These are phyloP conservation scores for Bursaphelenchus mucronatus DNA, from an alignment of 1,140 invertebrate species.

Conservation along the genomic window DNA sequence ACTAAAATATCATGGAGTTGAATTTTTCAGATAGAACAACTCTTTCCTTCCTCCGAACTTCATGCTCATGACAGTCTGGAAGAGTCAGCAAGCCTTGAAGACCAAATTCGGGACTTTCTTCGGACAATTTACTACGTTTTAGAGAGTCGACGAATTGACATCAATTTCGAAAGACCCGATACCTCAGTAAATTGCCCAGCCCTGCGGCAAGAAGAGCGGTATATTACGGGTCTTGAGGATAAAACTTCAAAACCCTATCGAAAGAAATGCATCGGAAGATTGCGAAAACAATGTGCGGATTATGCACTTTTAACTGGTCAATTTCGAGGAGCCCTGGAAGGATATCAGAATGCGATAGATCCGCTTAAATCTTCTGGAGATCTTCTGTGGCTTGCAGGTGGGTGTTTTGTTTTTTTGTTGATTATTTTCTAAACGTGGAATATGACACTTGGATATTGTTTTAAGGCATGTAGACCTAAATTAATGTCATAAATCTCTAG, in stretches of 20 bases:
- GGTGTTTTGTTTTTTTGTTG: constrained; percentile 2
- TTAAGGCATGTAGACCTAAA: too few relatives aligned
- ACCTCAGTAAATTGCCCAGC: constrained; percentile 39
- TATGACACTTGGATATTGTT: too few relatives aligned
- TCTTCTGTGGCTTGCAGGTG: constrained; percentile 57
- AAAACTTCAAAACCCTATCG: constrained; percentile 51
- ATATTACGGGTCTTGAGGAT: constrained; percentile 53
- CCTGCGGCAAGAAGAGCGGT: constrained; percentile 55
- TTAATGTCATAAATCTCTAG: too few relatives aligned
- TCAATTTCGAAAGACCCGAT: constrained; percentile 50
- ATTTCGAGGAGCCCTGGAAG: constrained; percentile 46
- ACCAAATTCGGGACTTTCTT: constrained; percentile 48
- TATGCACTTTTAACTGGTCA: constrained; percentile 54
- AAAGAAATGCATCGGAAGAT: constrained; percentile 53
- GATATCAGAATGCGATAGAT: constrained; percentile 53
- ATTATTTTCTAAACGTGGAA: constrained; percentile 1
- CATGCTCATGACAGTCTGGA: constrained; percentile 34
- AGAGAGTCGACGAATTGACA: constrained; percentile 50
- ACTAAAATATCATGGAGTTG: not conserved
- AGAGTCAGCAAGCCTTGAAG: constrained; percentile 45
- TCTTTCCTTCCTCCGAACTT: constrained; percentile 26
- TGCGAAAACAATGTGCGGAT: constrained; percentile 56
- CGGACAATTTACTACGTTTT: constrained; percentile 54
- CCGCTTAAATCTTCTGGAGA: constrained; percentile 47
- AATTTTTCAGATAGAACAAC: constrained; percentile 12